These are phyloP conservation scores for Tortrix viridana DNA, from an alignment of 2,888 invertebrate genomes.

Conservation along the genomic window DNA sequence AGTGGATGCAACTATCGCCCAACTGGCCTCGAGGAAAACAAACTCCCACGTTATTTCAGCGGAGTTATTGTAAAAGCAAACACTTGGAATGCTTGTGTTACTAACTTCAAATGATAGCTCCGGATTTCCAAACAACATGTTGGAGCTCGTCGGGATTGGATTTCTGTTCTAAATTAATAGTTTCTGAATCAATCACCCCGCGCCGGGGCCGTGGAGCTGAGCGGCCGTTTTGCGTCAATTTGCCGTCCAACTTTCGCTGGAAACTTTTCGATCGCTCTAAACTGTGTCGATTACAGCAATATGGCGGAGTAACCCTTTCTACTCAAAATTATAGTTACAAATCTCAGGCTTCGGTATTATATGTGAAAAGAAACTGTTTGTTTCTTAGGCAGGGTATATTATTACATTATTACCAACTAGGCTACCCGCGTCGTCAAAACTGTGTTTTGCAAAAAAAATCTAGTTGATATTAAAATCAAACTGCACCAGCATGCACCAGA, in stretches of 20 bases:
- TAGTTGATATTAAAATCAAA: too few relatives aligned
- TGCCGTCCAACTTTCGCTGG: slow-evolving; percentile 2
- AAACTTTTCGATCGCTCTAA: neutral
- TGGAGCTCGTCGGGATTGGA: neutral
- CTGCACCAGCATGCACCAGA: too few relatives aligned
- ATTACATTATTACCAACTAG: too few relatives aligned
- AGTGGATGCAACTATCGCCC: slow-evolving; percentile 3
- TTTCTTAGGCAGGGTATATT: too few relatives aligned
- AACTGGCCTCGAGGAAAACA: slow-evolving; percentile 1
- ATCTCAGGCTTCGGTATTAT: too few relatives aligned
- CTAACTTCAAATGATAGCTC: neutral
- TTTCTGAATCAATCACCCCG: slow-evolving; percentile 3
- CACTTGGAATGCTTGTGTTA: slow-evolving; percentile 7
- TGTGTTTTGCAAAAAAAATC: too few relatives aligned
- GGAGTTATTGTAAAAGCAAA: slow-evolving; percentile 11
- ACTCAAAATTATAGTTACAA: neutral
- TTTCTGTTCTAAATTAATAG: slow-evolving; percentile 1
- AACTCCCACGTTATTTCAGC: slow-evolving; percentile 7
- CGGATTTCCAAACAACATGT: neutral
- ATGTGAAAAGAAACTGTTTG: too few relatives aligned
- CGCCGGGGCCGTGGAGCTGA: neutral
- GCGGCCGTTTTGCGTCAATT: neutral
- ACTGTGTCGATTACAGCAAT: slow-evolving; percentile 7
- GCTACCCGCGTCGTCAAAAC: too few relatives aligned
- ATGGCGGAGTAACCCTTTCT: neutral